A percentile compares a stretch with the other conserved stretches of the same genome.
Conservation (phyloP, 2,888 invertebrate genomes). For the Cancer borealis region DNA sequence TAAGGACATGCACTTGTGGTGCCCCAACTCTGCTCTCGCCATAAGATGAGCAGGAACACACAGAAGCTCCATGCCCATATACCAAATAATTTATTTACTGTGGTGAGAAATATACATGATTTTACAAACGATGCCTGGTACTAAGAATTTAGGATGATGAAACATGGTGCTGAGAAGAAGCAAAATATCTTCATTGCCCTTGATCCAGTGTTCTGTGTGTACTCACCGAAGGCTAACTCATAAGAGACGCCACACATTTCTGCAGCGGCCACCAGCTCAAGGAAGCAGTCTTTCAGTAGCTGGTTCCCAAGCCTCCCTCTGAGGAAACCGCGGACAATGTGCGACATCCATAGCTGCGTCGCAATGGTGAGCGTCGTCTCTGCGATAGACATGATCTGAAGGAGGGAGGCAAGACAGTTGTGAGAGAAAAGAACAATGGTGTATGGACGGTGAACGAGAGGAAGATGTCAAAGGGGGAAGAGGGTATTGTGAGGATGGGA, state of each 20-base stretch:
- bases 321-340: slow-evolving; percentile 85
- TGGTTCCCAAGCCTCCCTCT: slow-evolving; percentile 83
- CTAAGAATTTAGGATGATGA: background rate
- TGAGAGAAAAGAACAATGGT: background rate
- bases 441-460: background rate
- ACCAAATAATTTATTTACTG: slow-evolving; percentile 1
- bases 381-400: slow-evolving; percentile 82
- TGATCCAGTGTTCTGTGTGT: background rate
- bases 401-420: background rate
- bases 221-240: slow-evolving; percentile 90
- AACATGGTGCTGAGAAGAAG: background rate
- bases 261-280: slow-evolving; percentile 90
- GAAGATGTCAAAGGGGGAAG: background rate
- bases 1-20: slow-evolving; percentile 92
- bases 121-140: background rate
- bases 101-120: background rate
- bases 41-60: slow-evolving; percentile 54
- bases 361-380: slow-evolving; percentile 87
- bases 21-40: slow-evolving; percentile 51
- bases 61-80: slow-evolving; percentile 24
- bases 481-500: background rate
- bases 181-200: background rate
- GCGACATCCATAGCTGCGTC: slow-evolving; percentile 86
- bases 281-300: slow-evolving; percentile 84
- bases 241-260: slow-evolving; percentile 93